phyloP scores from a whole-genome alignment of 2,888 invertebrate species.

The Aradus depressus region DNA sequence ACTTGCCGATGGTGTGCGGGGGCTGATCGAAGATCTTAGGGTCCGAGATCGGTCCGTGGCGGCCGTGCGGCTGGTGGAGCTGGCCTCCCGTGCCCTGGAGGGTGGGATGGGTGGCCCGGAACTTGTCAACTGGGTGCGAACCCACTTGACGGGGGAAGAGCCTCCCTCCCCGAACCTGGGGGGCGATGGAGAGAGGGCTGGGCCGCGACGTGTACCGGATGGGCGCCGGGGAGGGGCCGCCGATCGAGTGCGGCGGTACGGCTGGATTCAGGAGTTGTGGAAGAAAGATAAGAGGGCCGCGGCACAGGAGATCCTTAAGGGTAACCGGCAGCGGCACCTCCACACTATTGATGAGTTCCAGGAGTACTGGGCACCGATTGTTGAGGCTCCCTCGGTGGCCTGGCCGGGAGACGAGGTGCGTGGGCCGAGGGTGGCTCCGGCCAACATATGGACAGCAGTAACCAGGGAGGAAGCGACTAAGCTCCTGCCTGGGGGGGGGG shows the following conservation, averaged over 20 bases:
- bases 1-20: not conserved
- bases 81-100: too few species aligned
- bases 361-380: not conserved
- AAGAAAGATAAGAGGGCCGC: not conserved
- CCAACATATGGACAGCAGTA: not conserved
- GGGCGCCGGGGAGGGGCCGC: not conserved
- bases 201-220: too few species aligned
- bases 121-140: not conserved
- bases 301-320: not conserved
- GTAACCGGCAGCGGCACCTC: not conserved
- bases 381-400: not conserved
- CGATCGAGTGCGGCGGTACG: not conserved
- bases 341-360: not conserved
- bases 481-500: not conserved
- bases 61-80: too few species aligned
- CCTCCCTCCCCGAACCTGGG: too few species aligned
- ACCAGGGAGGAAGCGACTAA: not conserved
- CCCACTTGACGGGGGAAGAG: not conserved
- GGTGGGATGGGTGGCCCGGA: too few species aligned
- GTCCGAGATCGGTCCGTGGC: not conserved
- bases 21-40: not conserved
- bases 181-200: not conserved
- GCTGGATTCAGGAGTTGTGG: constrained; percentile 1
- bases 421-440: not conserved
- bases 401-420: not conserved